Evolutionary conservation across 2,113 vertebrate species (phyloP).

Genomic region (Cyanoramphus novaezelandiae): DNA sequence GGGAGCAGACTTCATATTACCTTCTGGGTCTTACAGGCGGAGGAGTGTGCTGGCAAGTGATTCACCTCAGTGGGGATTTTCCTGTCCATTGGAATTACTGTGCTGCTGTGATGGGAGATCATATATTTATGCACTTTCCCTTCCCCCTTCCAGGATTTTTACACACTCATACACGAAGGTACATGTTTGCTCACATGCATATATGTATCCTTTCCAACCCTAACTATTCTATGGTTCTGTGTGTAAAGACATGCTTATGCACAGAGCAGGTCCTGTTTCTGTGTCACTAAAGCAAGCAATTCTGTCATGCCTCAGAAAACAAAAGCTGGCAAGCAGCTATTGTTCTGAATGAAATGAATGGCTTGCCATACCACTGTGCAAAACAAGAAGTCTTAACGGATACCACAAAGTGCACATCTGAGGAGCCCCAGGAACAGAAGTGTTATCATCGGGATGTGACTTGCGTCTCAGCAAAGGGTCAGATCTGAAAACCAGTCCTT

Average conservation of each 20-base stretch:
- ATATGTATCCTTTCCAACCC: background rate
- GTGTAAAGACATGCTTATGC: background rate
- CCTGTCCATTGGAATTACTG: background rate
- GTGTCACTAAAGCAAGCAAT: background rate
- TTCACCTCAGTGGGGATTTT: background rate
- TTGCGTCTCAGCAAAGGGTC: background rate
- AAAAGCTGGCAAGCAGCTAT: background rate
- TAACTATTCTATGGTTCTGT: background rate
- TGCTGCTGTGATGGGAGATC: background rate
- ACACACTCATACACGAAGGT: background rate
- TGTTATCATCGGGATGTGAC: background rate
- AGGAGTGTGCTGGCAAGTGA: background rate
- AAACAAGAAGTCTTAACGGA: background rate
- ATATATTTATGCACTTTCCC: background rate
- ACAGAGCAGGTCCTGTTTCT: background rate
- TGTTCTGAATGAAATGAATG: background rate
- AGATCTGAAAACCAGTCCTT: background rate
- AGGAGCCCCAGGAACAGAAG: background rate
- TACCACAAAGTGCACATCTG: background rate
- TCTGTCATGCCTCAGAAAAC: background rate
- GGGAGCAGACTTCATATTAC: background rate
- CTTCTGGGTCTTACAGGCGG: background rate
- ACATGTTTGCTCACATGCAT: background rate
- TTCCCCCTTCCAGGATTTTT: background rate
- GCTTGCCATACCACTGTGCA: background rate